Conservation (phyloP, 2,797 vertebrate genomes). For the Enteromius thamalakanensis region DNA sequence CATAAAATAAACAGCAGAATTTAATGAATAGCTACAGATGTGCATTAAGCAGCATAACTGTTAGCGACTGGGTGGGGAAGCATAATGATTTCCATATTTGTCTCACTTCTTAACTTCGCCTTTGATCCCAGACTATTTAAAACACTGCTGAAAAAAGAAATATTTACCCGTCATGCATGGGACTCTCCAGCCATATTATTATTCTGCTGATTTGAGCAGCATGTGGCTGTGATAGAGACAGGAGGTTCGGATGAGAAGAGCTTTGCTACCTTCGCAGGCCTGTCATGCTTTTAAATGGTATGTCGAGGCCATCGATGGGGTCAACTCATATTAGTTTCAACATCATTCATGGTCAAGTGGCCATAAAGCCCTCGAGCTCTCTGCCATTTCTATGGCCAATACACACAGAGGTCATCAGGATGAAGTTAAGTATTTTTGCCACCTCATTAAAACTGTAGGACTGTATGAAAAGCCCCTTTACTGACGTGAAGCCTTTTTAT, state of each 20-base stretch:
- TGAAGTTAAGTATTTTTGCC: conserved; percentile 49
- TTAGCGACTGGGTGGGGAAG: conserved; percentile 52
- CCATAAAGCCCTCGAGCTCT: conserved; percentile 41
- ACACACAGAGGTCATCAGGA: conserved; percentile 34
- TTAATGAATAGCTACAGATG: conserved; percentile 42
- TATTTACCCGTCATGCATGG: conserved; percentile 57
- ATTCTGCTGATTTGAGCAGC: conserved; percentile 40
- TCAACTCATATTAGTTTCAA: conserved; percentile 42
- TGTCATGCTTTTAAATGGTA: conserved; percentile 57
- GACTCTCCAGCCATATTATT: conserved; percentile 36
- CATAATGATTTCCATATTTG: conserved; percentile 63
- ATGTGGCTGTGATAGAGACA: conserved; percentile 40
- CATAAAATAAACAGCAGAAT: conserved; percentile 9
- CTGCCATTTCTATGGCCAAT: conserved; percentile 33
- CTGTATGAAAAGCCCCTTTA: conserved; percentile 7
- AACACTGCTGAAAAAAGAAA: conserved; percentile 60
- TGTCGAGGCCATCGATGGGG: conserved; percentile 56
- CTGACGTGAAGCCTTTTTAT: neutral
- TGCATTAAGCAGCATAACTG: conserved; percentile 54
- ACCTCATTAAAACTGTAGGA: conserved; percentile 42
- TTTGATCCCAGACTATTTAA: conserved; percentile 60
- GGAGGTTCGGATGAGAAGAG: conserved; percentile 27
- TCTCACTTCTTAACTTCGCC: conserved; percentile 61
- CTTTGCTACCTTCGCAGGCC: conserved; percentile 47
- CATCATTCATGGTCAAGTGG: conserved; percentile 53